Evolutionary conservation across 2,888 invertebrate species (phyloP), one percentile per base, ranked within the genome.

Genomic region (Cabera pusaria): DNA sequence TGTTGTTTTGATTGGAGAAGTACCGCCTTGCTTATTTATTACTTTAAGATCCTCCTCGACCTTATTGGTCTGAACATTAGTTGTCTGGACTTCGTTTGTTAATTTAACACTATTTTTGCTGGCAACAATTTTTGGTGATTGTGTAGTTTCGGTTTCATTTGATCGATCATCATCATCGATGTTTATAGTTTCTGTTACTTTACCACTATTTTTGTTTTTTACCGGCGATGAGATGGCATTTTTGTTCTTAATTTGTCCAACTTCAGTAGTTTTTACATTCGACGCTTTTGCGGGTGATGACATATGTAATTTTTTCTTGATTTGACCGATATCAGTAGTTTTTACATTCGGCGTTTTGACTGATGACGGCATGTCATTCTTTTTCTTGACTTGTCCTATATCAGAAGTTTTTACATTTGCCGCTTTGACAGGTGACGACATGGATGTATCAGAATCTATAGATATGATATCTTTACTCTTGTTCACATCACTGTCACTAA

Each of bases 401-500:
- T 23, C 14, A 4, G 1, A 6, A 1, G n/a, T 8, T 7, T 33
- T 6, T 17, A 16, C 29, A 1, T 20, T 9, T 1, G 6, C 5
- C 6, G 0, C 12, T 17, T 37, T 40, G 22, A 37, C 33, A 1
- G 6, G 24, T 21, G 49, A 32, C 6, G 50, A 44, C 5, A 21
- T 14, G 17, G 25, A 21, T 36, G 23, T 21, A 20, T 42, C 37
- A 5, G 48, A 35, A 23, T 54, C 49, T 4, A 47, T 5, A 4
- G 18, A 45, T 24, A 47, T 32, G 2, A 44, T 22, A 9, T 50
- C 32, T 14, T 43, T 35, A 6, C 25, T 32, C 47, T 43, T 27
- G 32, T 32, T 11, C 2, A 7, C 14, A 5, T 44, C 41, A 26
- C 35, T 44, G 35, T 50, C 57, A 37, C 59, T 49, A 34, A 60